Evolutionary conservation across 2,113 vertebrate genomes (phyloP).

Genomic region (Burhinus bistriatus): DNA sequence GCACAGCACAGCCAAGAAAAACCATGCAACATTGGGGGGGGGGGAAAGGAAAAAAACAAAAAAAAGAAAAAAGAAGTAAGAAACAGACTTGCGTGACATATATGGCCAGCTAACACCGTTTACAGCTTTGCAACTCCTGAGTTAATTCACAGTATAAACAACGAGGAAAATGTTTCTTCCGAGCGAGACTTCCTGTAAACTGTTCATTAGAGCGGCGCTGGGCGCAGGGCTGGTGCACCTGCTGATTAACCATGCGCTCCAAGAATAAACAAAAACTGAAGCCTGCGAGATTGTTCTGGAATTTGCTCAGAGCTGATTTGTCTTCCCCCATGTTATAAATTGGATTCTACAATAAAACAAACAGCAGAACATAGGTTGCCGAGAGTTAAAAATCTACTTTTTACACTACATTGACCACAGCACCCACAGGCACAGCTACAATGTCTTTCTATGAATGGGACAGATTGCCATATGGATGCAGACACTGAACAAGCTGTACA

Average conservation of each 20-base stretch:
- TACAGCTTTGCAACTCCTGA: constrained; percentile 19
- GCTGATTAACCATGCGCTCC: constrained; percentile 32
- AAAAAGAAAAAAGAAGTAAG: neutral
- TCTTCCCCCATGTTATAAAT: neutral
- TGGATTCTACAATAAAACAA: constrained; percentile 42
- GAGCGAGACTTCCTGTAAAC: constrained; percentile 50
- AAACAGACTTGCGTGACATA: neutral
- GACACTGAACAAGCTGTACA: constrained; percentile 88
- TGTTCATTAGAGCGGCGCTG: neutral
- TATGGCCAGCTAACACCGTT: neutral
- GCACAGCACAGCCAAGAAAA: neutral
- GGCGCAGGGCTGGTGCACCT: constrained; percentile 30
- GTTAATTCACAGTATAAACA: constrained; percentile 28
- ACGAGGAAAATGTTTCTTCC: constrained; percentile 38
- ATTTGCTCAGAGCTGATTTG: constrained; percentile 16
- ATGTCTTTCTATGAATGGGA: constrained; percentile 80
- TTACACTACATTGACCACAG: constrained; percentile 76
- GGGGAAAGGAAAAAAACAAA: accelerated
- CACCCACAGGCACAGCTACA: constrained; percentile 72
- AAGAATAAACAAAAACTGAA: constrained; percentile 24
- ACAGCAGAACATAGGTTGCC: constrained; percentile 43
- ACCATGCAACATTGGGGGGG: accelerated
- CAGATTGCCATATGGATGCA: constrained; percentile 88
- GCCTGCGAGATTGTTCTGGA: constrained; percentile 26
- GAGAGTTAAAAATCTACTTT: constrained; percentile 72